These are phyloP conservation scores for Tetheella fluctuosa DNA, from an alignment of 2,888 invertebrate genomes.

Conservation along the genomic window DNA sequence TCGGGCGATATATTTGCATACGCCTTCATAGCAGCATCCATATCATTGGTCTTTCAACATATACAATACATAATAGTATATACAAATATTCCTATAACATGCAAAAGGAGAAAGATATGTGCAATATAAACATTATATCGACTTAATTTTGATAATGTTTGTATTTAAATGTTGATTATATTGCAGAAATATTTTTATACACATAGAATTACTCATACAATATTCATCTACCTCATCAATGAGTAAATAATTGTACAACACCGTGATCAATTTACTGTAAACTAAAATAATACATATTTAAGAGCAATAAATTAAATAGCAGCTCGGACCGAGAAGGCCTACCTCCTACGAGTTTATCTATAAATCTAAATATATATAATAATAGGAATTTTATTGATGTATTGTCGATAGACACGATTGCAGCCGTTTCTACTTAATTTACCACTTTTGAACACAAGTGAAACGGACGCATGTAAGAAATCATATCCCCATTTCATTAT, in stretches of 20 bases:
- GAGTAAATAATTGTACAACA: slow-evolving; percentile 47
- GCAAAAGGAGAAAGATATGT: slow-evolving; percentile 47
- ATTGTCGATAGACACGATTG: slow-evolving; percentile 15
- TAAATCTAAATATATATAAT: slow-evolving; percentile 27
- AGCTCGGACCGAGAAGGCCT: slow-evolving; percentile 61
- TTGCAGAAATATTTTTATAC: slow-evolving; percentile 84
- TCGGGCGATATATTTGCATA: slow-evolving; percentile 16
- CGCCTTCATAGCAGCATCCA: slow-evolving; percentile 36
- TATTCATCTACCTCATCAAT: slow-evolving; percentile 79
- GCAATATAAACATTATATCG: slow-evolving; percentile 76
- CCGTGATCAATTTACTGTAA: slow-evolving; percentile 24
- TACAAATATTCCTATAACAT: slow-evolving; percentile 51
- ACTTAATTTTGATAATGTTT: slow-evolving; percentile 81
- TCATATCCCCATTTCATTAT: slow-evolving; percentile 29
- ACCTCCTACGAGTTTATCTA: slow-evolving; percentile 45
- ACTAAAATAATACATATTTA: slow-evolving; percentile 29
- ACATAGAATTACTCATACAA: slow-evolving; percentile 72
- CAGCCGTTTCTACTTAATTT: slow-evolving; percentile 26
- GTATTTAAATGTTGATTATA: slow-evolving; percentile 82
- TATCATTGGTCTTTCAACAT: slow-evolving; percentile 55
- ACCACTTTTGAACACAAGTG: slow-evolving; percentile 26
- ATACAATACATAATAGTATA: slow-evolving; percentile 30
- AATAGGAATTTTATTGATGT: slow-evolving; percentile 13
- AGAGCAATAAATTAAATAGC: slow-evolving; percentile 30
- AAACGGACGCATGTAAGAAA: slow-evolving; percentile 22